Evolutionary conservation across 2,888 invertebrate genomes (phyloP).

Genomic region (Listrodromus nycthemerus): DNA sequence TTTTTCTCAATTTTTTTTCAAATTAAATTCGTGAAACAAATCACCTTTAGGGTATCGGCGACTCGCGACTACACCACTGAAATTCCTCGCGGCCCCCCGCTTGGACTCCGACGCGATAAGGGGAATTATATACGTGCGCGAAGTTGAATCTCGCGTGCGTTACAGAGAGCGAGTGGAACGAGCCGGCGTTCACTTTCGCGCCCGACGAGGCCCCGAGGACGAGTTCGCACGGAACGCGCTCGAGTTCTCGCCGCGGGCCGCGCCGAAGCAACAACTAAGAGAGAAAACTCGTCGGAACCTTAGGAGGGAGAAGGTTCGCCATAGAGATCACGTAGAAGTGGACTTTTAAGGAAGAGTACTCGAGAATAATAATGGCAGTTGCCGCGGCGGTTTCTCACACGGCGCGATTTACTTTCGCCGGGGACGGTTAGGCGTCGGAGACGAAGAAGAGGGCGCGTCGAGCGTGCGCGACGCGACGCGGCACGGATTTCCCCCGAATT

Average conservation of each 20-base stretch:
- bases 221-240: constrained; percentile 15
- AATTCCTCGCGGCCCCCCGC: constrained; percentile 33
- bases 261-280: constrained; percentile 10
- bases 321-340: constrained; percentile 19
- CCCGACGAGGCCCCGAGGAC: constrained; percentile 40
- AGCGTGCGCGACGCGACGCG: background rate
- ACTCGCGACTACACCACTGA: constrained; percentile 26
- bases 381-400: background rate
- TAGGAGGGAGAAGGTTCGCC: constrained; percentile 1
- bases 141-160: background rate
- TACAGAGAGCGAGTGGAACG: constrained; percentile 24
- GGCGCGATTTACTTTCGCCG: constrained; percentile 29
- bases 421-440: background rate
- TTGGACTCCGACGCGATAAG: constrained; percentile 6
- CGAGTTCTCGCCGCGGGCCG: constrained; percentile 6
- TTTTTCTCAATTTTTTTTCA: background rate
- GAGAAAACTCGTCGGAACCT: background rate
- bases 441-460: background rate
- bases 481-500: constrained; percentile 6
- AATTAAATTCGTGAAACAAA: background rate
- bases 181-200: constrained; percentile 48
- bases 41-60: constrained; percentile 3
- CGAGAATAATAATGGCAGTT: constrained; percentile 34
- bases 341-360: constrained; percentile 40
- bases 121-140: constrained; percentile 24